These are phyloP conservation scores for Teleopsis dalmanni DNA, from an alignment of 1,140 invertebrate genomes.

Conservation along the genomic window DNA sequence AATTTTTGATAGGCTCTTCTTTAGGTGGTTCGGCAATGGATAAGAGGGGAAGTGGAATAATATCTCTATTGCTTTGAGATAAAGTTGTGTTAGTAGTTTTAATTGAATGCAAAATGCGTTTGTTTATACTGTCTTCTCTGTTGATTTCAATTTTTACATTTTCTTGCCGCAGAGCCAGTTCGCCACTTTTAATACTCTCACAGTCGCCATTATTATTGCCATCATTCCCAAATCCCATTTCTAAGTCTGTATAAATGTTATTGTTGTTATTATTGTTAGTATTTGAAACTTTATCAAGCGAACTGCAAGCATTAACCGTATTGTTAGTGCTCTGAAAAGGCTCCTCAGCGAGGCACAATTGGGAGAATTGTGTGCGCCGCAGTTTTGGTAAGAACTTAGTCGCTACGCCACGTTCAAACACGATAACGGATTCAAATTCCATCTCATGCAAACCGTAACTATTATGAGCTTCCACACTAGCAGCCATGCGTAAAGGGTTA, in stretches of 20 bases:
- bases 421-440: conserved; percentile 4
- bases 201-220: conserved; percentile 6
- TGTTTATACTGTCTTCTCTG: conserved; percentile 6
- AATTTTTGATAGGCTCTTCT: conserved; percentile 18
- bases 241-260: conserved; percentile 37
- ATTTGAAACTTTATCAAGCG: conserved; percentile 3
- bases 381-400: conserved; percentile 20
- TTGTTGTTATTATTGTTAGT: conserved; percentile 29
- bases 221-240: conserved; percentile 2
- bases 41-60: too few species aligned
- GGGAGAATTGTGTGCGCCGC: conserved; percentile 33
- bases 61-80: too few species aligned
- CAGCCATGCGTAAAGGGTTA: conserved; percentile 36
- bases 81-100: too few species aligned
- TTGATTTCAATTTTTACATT: conserved; percentile 35
- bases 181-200: conserved; percentile 16
- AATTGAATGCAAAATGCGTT: too few species aligned
- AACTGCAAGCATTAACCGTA: conserved; percentile 11
- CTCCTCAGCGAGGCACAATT: conserved; percentile 33
- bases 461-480: conserved; percentile 24
- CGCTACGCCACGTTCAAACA: conserved; percentile 12
- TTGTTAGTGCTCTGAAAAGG: conserved; percentile 2
- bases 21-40: neutral
- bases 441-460: conserved; percentile 13
- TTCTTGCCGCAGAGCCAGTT: conserved; percentile 1